Conservation (phyloP, 2,797 vertebrate species). For the Sebastes alutus region DNA sequence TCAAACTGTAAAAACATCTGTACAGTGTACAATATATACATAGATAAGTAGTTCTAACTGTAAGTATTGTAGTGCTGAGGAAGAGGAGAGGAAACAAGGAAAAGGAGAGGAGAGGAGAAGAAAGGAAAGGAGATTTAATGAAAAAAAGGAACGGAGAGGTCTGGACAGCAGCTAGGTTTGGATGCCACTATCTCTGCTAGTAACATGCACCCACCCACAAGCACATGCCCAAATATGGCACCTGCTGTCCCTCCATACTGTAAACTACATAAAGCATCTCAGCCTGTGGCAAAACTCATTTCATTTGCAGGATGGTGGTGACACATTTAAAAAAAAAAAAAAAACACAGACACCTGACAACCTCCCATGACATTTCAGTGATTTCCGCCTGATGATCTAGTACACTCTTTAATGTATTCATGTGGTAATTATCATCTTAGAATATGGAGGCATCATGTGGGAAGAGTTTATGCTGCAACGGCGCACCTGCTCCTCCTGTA, state of each 20-base stretch:
- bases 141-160: background rate
- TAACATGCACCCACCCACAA: background rate
- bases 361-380: constrained; percentile 10
- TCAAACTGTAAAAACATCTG: too few species aligned
- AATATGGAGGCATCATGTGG: constrained; percentile 4
- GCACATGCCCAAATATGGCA: background rate
- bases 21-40: too few species aligned
- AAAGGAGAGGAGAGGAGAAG: background rate
- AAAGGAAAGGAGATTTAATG: background rate
- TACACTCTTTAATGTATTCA: constrained; percentile 18
- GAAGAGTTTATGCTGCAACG: background rate
- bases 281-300: background rate
- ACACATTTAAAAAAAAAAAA: constrained; percentile 2
- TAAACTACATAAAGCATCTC: constrained; percentile 6
- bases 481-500: constrained; percentile 37
- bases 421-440: constrained; percentile 19
- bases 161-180: background rate
- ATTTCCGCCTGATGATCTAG: constrained; percentile 5
- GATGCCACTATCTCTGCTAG: background rate
- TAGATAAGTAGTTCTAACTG: too few species aligned
- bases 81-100: background rate
- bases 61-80: background rate
- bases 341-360: background rate
- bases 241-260: background rate
- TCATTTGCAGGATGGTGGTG: background rate